Evolutionary conservation across 1,140 invertebrate genomes (phyloP).

Genomic region (Scaptomyza hsui): DNA sequence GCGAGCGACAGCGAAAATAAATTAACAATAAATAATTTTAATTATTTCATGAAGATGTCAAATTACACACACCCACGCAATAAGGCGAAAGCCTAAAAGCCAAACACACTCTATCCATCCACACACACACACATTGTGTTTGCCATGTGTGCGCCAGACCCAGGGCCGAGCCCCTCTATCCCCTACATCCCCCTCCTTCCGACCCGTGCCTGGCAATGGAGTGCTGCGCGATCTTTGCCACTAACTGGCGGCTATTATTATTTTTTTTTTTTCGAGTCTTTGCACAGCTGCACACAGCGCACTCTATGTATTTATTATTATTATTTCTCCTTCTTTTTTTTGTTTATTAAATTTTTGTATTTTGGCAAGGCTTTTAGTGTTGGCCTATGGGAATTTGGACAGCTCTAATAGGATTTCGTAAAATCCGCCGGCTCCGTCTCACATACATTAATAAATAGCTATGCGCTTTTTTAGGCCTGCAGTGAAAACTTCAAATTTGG

Average conservation of each 20-base stretch:
- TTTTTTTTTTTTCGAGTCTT: constrained; percentile 51
- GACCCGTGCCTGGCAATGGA: constrained; percentile 18
- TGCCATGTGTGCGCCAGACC: constrained; percentile 29
- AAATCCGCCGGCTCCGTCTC: constrained; percentile 49
- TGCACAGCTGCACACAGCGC: constrained; percentile 64
- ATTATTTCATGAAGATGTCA: constrained; percentile 83
- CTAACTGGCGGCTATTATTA: constrained; percentile 56
- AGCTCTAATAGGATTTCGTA: constrained; percentile 75
- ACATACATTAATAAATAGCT: neutral
- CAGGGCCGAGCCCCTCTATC: constrained; percentile 6
- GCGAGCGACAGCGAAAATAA: constrained; percentile 66
- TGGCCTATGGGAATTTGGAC: constrained; percentile 42
- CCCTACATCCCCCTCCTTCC: constrained; percentile 1
- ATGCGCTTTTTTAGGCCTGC: constrained; percentile 9
- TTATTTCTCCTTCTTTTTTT: constrained; percentile 54
- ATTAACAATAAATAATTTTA: constrained; percentile 83
- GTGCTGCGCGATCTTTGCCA: constrained; percentile 70
- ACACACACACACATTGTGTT: constrained; percentile 11
- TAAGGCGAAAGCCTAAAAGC: constrained; percentile 46
- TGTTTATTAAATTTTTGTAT: constrained; percentile 73
- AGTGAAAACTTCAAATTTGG: constrained; percentile 31
- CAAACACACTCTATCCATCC: constrained; percentile 4
- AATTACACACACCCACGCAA: constrained; percentile 77
- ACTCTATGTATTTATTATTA: constrained; percentile 76
- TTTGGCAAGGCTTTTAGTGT: constrained; percentile 54